Evolutionary conservation across 2,888 invertebrate genomes (phyloP).

Genomic region (Chrysopilus asiliformis): DNA sequence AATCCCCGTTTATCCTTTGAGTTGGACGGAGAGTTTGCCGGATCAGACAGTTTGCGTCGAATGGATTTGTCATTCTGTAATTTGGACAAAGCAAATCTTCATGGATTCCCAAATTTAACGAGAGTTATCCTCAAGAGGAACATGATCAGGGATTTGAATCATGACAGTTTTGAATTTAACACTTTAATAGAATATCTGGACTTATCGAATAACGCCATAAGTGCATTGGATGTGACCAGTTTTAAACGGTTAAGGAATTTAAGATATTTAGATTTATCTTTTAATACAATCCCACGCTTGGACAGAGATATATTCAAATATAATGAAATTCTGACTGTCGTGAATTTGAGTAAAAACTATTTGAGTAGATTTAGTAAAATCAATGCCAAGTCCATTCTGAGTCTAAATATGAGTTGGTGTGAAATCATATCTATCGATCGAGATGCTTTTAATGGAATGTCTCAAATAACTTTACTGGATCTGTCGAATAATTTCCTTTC

Average conservation of each 20-base stretch:
- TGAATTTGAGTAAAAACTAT: conserved; percentile 54
- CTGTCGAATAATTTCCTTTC: conserved; percentile 53
- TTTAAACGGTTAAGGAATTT: conserved; percentile 46
- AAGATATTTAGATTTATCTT: conserved; percentile 51
- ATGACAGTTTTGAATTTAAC: conserved; percentile 47
- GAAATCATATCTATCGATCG: conserved; percentile 47
- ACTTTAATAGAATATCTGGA: conserved; percentile 46
- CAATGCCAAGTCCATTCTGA: conserved; percentile 42
- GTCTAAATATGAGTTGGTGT: conserved; percentile 50
- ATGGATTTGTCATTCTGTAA: conserved; percentile 51
- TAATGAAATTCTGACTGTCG: conserved; percentile 43
- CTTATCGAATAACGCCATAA: conserved; percentile 52
- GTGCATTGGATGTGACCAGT: conserved; percentile 43
- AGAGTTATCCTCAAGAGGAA: conserved; percentile 49
- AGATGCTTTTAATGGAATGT: conserved; percentile 44
- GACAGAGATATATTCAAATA: conserved; percentile 45
- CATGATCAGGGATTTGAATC: conserved; percentile 38
- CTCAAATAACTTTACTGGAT: conserved; percentile 45
- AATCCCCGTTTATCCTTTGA: conserved; percentile 43
- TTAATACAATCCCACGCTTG: conserved; percentile 49
- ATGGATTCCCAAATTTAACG: conserved; percentile 47
- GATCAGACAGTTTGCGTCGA: conserved; percentile 40
- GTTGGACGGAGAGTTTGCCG: conserved; percentile 29
- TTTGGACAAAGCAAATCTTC: conserved; percentile 44
- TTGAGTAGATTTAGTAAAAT: conserved; percentile 44